A percentile compares a stretch with the other conserved stretches of the same genome.
These are phyloP conservation scores for Galleria mellonella DNA, from an alignment of 1,140 invertebrate species.

Conservation along the genomic window DNA sequence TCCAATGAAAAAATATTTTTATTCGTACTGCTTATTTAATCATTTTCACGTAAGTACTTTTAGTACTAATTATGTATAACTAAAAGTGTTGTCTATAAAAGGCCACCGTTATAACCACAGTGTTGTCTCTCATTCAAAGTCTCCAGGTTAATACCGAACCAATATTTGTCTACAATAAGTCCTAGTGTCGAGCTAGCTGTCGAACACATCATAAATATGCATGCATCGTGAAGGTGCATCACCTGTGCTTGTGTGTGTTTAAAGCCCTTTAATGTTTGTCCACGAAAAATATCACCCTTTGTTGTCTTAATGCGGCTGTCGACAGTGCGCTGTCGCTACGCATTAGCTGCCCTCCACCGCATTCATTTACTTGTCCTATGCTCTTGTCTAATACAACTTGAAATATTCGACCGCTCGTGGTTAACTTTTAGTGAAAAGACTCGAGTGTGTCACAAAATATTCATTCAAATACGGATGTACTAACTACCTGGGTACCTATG, in stretches of 20 bases:
- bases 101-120: constrained; percentile 1
- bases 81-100: neutral
- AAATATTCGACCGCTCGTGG: neutral
- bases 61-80: no score
- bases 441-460: no score
- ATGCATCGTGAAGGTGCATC: constrained; percentile 51
- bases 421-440: no score
- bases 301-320: constrained; percentile 41
- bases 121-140: neutral
- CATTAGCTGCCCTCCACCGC: constrained; percentile 4
- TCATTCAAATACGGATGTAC: no score
- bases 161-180: constrained; percentile 49
- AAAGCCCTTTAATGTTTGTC: constrained; percentile 50
- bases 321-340: constrained; percentile 8
- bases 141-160: constrained; percentile 11
- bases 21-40: no score
- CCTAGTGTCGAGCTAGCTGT: constrained; percentile 47
- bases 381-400: constrained; percentile 1
- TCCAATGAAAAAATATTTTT: no score
- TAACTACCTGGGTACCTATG: no score
- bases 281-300: constrained; percentile 61
- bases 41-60: no score
- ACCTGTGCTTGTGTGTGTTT: constrained; percentile 44
- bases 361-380: constrained; percentile 8
- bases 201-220: constrained; percentile 67